Base-by-base conservation (phyloP, 2,113 vertebrate genomes). In the Cathartes aura region DNA sequence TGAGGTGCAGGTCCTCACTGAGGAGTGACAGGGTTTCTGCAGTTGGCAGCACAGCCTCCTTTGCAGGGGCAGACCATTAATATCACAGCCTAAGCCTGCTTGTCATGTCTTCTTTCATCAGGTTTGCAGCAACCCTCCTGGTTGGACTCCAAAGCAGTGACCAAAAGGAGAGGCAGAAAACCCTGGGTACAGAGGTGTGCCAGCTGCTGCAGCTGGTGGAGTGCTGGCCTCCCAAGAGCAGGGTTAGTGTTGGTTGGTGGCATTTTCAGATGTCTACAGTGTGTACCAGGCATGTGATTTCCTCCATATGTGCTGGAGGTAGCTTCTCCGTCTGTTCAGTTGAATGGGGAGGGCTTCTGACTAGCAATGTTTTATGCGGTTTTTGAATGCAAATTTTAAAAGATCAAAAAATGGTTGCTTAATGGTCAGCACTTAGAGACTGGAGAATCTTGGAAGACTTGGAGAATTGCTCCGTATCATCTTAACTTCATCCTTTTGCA, bases 281-380 rank as follows among this genome's bases (percentile, higher is more conserved):
- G 3, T 2, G 0, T 38, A 32, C 14, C 34, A 75, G 29, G 12
- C 50, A 13, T 14, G 7, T n/a, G 34, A 50, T 74, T 67, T 79
- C 64, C 56, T 72, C 27, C 36, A 12, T 0, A 0, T 52, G 11
- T 56, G 21, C 43, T 78, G 40, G 63, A 47, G 13, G 9, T 55
- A 30, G 24, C 5, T 56, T 36, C 17, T 79, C 52, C 0, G 0
- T 16, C 34, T 36, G 5, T 42, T 53, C 19, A 56, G 36, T 4
- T 75, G 27, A 83, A 75, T 13, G 11, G 13, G 30, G 15, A 68
- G 19, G 17, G 8, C 14, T 89, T 74, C n/a, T 79, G 45, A 42
- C 18, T 22, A 67, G 11, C 4, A 21, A 53, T 83, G 7, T 16
- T 90, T 62, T 30, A 52, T 15, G 12, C 36, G 5, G 1, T 29